A percentile compares a stretch with the other conserved stretches of the same genome.
phyloP scores from a whole-genome alignment of 2,113 vertebrate genomes.

The Stomatorhinus ivindoensis region DNA sequence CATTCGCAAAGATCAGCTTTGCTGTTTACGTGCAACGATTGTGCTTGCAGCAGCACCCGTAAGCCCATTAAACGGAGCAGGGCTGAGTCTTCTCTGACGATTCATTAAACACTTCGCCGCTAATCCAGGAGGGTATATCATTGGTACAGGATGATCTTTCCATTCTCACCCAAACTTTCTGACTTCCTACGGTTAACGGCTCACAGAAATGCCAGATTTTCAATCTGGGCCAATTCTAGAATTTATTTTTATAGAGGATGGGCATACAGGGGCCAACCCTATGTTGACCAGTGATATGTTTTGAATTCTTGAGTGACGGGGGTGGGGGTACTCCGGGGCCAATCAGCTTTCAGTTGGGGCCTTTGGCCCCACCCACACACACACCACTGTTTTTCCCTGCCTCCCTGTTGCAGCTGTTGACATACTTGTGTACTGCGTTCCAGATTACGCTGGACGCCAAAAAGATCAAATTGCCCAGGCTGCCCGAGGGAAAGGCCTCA shows the following conservation, averaged over 20 bases:
- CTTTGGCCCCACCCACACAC: neutral
- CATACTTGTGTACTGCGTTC: neutral
- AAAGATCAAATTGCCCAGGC: constrained; percentile 82
- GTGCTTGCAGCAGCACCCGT: neutral
- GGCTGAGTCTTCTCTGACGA: neutral
- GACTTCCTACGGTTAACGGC: neutral
- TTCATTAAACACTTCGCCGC: neutral
- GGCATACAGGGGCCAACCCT: neutral
- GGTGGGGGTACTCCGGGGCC: neutral
- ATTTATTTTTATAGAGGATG: neutral
- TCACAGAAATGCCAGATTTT: neutral
- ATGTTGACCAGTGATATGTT: neutral
- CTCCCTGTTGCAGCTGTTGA: neutral
- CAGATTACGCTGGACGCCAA: constrained; percentile 89
- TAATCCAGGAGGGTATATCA: neutral
- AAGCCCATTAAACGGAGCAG: neutral
- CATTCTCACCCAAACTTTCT: neutral
- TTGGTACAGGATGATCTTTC: neutral
- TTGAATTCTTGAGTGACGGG: neutral
- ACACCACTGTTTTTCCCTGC: neutral
- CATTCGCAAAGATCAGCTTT: neutral
- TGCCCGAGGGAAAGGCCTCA: constrained; percentile 85
- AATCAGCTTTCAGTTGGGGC: neutral
- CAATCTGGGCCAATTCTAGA: neutral
- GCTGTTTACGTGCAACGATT: neutral